phyloP scores from a whole-genome alignment of 2,113 vertebrate species.

The Pangasianodon hypophthalmus region DNA sequence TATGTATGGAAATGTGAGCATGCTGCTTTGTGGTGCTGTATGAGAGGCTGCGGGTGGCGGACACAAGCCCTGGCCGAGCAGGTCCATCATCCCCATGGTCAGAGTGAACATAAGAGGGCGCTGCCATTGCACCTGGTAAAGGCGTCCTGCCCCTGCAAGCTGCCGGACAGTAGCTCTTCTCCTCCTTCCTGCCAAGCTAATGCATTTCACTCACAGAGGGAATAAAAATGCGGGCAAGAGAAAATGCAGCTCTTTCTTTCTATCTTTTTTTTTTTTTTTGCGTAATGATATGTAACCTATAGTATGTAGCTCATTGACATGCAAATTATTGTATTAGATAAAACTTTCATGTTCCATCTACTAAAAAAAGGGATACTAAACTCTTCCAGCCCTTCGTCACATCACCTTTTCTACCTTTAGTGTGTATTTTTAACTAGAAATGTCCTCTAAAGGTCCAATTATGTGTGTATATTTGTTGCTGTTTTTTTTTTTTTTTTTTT shows the following conservation, averaged over 20 bases:
- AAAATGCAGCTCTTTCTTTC: neutral
- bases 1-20: neutral
- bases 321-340: neutral
- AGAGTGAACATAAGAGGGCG: constrained; percentile 85
- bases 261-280: neutral
- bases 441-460: neutral
- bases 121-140: constrained; percentile 82
- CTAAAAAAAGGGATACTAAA: neutral
- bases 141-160: constrained; percentile 67
- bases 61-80: constrained; percentile 48
- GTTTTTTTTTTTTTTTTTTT: neutral
- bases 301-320: neutral
- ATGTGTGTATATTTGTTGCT: neutral
- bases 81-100: constrained; percentile 74
- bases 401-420: neutral
- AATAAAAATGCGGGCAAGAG: neutral
- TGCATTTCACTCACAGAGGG: constrained; percentile 26
- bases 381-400: neutral
- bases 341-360: neutral
- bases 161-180: constrained; percentile 64
- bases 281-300: neutral
- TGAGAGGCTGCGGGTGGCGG: neutral
- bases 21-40: neutral
- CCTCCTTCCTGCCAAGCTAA: constrained; percentile 14
- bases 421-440: neutral